Conservation (phyloP, 2,888 invertebrate genomes). For the Troides aeacus region DNA sequence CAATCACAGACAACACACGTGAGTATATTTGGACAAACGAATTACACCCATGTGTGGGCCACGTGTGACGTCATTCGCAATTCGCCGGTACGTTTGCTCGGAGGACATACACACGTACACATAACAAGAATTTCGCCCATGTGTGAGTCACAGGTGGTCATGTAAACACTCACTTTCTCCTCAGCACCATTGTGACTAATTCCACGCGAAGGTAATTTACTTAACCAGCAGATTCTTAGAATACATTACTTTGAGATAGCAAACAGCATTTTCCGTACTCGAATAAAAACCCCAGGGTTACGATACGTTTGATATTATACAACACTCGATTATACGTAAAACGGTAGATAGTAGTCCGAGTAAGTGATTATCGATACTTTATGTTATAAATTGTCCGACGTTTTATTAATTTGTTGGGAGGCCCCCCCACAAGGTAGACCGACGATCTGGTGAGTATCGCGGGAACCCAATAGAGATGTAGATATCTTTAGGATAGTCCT, state of each 20-base stretch:
- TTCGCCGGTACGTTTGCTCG: conserved; percentile 3
- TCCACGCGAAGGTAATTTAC: conserved; percentile 12
- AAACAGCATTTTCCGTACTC: no score
- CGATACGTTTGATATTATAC: neutral
- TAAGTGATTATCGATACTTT: no score
- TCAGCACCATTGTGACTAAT: conserved; percentile 21
- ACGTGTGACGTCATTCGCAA: conserved; percentile 10
- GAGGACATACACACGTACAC: conserved; percentile 22
- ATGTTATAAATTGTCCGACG: no score
- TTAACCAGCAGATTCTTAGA: conserved; percentile 6
- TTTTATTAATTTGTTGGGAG: no score
- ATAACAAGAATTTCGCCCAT: conserved; percentile 23
- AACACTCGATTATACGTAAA: no score
- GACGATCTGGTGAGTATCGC: no score
- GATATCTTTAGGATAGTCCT: no score
- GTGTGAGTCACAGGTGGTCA: conserved; percentile 21
- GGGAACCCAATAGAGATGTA: no score
- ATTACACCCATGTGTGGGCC: conserved; percentile 8
- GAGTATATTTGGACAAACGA: no score
- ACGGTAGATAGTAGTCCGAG: no score
- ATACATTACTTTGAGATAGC: neutral
- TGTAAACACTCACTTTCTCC: conserved; percentile 17
- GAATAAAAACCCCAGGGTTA: neutral
- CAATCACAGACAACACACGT: no score
- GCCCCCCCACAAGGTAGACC: no score